These are phyloP conservation scores for Macquaria ambigua DNA, from an alignment of 2,113 vertebrate species.

Conservation along the genomic window DNA sequence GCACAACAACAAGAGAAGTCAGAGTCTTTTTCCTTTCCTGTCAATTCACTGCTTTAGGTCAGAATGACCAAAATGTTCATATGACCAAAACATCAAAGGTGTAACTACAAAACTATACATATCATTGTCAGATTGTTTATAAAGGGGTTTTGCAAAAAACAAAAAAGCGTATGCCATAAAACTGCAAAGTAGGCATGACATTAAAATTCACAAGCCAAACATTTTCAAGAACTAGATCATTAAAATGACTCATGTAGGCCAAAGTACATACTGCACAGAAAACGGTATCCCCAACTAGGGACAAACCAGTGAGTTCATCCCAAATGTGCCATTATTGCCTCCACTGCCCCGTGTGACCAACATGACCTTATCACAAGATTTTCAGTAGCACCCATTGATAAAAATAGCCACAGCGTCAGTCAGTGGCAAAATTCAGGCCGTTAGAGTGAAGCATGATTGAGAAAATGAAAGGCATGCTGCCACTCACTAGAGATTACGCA, in stretches of 20 bases:
- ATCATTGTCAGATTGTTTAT: slow-evolving; percentile 11
- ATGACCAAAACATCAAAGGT: not conserved
- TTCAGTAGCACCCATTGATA: slow-evolving; percentile 2
- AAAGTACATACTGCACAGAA: not conserved
- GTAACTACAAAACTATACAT: not conserved
- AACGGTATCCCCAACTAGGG: not conserved
- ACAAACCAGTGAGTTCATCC: not conserved
- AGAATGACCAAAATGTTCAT: not conserved
- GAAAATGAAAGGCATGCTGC: slow-evolving; percentile 40
- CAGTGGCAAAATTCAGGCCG: slow-evolving; percentile 14
- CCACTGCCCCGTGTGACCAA: not conserved
- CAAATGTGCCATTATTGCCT: not conserved
- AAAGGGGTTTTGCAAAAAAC: not conserved
- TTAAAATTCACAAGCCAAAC: not conserved
- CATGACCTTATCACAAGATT: slow-evolving; percentile 30
- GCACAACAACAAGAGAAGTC: slow-evolving; percentile 51
- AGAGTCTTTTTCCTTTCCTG: slow-evolving; percentile 7
- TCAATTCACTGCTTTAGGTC: not conserved
- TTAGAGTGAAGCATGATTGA: not conserved
- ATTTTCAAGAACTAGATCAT: not conserved
- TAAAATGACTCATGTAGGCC: not conserved
- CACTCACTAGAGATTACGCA: not conserved
- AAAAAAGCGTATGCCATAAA: not conserved
- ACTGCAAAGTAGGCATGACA: not conserved
- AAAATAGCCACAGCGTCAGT: slow-evolving; percentile 47